phyloP scores from a whole-genome alignment of 2,888 invertebrate genomes.

The Acanthoscelides obtectus region DNA sequence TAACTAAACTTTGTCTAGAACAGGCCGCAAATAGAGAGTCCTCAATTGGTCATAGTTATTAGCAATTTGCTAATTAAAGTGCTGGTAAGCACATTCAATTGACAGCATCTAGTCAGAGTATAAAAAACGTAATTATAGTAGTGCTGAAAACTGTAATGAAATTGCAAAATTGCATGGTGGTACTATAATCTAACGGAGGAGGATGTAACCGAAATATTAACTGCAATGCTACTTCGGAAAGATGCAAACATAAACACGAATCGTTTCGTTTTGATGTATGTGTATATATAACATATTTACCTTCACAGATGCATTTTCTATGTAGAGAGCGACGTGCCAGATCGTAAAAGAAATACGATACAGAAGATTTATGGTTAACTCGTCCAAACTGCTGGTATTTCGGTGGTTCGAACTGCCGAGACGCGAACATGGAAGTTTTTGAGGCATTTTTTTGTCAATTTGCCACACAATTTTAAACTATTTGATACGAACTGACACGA shows the following conservation, averaged over 20 bases:
- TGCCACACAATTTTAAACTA: not conserved
- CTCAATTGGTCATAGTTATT: not conserved
- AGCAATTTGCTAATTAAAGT: not conserved
- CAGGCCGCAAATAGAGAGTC: not conserved
- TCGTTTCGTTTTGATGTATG: not conserved
- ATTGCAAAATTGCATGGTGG: not conserved
- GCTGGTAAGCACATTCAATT: not conserved
- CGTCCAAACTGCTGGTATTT: slow-evolving; percentile 31
- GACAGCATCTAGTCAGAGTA: not conserved
- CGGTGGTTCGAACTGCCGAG: not conserved
- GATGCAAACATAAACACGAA: not conserved
- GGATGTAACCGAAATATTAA: not conserved
- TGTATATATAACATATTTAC: slow-evolving; percentile 24
- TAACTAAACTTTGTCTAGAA: not conserved
- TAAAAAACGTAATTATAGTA: not conserved
- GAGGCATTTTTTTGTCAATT: not conserved
- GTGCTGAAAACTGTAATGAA: not conserved
- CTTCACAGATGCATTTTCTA: slow-evolving; percentile 52
- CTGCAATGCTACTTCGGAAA: not conserved
- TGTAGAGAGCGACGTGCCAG: slow-evolving; percentile 69
- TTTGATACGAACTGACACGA: too few species aligned
- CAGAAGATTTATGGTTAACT: slow-evolving; percentile 58
- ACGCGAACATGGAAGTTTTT: not conserved
- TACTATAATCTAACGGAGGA: not conserved
- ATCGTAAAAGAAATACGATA: slow-evolving; percentile 70